Conservation (phyloP, 1,140 invertebrate genomes). For the Diorhabda sublineata region DNA sequence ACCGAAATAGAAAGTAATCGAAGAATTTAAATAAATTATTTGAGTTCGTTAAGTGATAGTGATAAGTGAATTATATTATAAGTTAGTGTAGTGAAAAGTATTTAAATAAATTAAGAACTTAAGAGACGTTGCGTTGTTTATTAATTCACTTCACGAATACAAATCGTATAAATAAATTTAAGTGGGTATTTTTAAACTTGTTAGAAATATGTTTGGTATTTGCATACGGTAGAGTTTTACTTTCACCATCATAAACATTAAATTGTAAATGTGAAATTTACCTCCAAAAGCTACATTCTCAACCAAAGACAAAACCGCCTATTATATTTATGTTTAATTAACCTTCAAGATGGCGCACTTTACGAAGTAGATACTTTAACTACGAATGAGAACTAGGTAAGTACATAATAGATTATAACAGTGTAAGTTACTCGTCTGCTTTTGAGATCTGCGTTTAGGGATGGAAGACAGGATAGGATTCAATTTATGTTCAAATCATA, state of each 20-base stretch:
- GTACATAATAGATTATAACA: slow-evolving; percentile 20
- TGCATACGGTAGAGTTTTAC: too few relatives aligned
- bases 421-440: slow-evolving; percentile 17
- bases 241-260: background rate
- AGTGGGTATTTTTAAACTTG: too few relatives aligned
- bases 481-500: background rate
- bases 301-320: slow-evolving; percentile 12
- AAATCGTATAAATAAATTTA: too few relatives aligned
- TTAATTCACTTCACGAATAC: too few relatives aligned
- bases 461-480: background rate
- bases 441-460: slow-evolving; percentile 6
- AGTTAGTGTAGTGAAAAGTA: too few relatives aligned
- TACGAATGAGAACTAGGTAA: slow-evolving; percentile 17
- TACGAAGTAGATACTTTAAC: slow-evolving; percentile 15
- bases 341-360: slow-evolving; percentile 16
- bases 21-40: too few relatives aligned
- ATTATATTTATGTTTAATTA: slow-evolving; percentile 19
- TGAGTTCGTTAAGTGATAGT: too few relatives aligned
- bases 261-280: slow-evolving; percentile 3
- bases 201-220: too few relatives aligned
- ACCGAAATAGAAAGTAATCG: too few relatives aligned
- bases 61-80: too few relatives aligned
- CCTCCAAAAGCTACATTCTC: slow-evolving; percentile 8
- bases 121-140: too few relatives aligned
- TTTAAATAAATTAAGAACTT: too few relatives aligned